Percentiles rank a stretch among this genome's conserved stretches.
Evolutionary conservation across 1,140 invertebrate genomes (phyloP).

Genomic region (Gonioctena quinquepunctata): DNA sequence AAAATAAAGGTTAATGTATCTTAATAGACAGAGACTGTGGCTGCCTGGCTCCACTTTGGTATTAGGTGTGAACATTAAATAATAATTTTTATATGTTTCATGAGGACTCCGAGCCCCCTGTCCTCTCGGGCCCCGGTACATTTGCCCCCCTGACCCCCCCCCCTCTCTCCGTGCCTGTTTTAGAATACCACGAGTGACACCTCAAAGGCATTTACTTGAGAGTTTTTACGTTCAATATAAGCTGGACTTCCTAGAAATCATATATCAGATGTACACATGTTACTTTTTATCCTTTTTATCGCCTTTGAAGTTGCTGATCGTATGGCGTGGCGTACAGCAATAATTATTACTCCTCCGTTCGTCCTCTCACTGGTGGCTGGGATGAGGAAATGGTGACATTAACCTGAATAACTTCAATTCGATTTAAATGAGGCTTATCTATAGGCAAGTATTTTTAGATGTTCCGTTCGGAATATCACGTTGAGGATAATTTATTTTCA

Average conservation of each 20-base stretch:
- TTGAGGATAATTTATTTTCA: not conserved
- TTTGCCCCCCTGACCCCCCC: too few relatives aligned
- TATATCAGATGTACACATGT: slow-evolving; percentile 20
- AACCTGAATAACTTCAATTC: not conserved
- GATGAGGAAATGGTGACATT: not conserved
- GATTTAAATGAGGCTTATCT: not conserved
- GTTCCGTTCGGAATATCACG: not conserved
- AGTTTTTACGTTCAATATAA: not conserved
- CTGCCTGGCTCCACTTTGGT: too few relatives aligned
- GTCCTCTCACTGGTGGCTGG: too few relatives aligned
- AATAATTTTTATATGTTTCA: too few relatives aligned
- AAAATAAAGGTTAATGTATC: too few relatives aligned
- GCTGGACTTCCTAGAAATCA: slow-evolving; percentile 16
- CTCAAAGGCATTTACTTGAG: not conserved
- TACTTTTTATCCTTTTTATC: slow-evolving; percentile 4
- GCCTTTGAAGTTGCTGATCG: slow-evolving; percentile 3
- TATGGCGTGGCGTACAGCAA: not conserved
- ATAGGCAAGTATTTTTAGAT: not conserved
- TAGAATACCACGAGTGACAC: not conserved
- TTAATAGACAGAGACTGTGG: too few relatives aligned
- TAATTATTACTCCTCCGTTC: not conserved
- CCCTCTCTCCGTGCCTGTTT: too few relatives aligned
- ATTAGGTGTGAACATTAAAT: too few relatives aligned
- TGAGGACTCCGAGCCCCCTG: too few relatives aligned
- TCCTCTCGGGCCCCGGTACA: too few relatives aligned